These are phyloP conservation scores for Gobio gobio DNA, from an alignment of 2,113 vertebrate species.

Conservation along the genomic window DNA sequence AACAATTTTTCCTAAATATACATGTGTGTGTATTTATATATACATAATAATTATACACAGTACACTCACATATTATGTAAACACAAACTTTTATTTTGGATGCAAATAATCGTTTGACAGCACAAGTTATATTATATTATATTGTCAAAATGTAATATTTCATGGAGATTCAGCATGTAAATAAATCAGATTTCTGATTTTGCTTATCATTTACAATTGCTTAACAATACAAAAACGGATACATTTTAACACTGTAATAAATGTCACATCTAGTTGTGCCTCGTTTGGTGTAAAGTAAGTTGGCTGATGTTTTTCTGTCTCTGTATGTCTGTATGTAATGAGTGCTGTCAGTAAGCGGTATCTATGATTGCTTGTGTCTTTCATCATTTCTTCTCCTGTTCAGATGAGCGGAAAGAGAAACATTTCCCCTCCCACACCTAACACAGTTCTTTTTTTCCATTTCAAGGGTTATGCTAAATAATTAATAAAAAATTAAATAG, in stretches of 20 bases:
- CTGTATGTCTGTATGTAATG: not conserved
- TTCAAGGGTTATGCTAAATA: not conserved
- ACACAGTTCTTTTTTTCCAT: not conserved
- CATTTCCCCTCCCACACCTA: not conserved
- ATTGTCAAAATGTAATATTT: no score
- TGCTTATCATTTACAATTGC: no score
- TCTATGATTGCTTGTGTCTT: constrained; percentile 18
- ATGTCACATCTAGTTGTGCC: not conserved
- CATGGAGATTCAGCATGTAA: no score
- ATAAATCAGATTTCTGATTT: no score
- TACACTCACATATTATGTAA: no score
- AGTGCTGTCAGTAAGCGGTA: not conserved
- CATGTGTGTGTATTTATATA: no score
- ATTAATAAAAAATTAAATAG: not conserved
- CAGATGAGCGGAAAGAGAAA: not conserved
- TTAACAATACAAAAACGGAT: no score
- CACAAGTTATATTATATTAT: no score
- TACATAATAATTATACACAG: no score
- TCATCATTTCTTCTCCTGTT: constrained; percentile 13
- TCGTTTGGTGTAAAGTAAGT: not conserved
- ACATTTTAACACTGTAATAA: not conserved
- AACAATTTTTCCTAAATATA: no score
- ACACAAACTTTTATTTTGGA: no score
- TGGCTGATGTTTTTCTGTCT: not conserved
- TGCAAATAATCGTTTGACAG: no score